Conservation (phyloP, 2,888 invertebrate genomes). For the Tyria jacobaeae region DNA sequence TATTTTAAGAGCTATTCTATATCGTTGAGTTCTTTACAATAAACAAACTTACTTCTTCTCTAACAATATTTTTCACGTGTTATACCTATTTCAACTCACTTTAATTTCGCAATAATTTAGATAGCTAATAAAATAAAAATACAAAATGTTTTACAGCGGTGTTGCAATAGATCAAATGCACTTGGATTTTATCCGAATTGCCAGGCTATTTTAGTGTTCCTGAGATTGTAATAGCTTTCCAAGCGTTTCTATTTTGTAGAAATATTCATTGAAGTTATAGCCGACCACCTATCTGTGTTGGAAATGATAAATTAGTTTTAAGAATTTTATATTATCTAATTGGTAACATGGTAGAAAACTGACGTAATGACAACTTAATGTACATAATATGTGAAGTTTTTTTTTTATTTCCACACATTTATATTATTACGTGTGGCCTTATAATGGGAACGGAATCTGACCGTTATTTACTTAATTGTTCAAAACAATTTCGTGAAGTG, state of each 20-base stretch:
- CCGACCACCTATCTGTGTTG: slow-evolving; percentile 2
- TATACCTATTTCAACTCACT: slow-evolving; percentile 12
- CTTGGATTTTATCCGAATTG: slow-evolving; percentile 59
- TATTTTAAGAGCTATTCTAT: too few species aligned
- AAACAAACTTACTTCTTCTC: too few species aligned
- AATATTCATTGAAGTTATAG: slow-evolving; percentile 32
- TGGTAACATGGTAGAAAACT: neutral
- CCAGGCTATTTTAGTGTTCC: slow-evolving; percentile 45
- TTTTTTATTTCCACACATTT: neutral
- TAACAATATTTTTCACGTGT: too few species aligned
- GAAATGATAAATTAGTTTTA: slow-evolving; percentile 3
- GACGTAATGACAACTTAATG: too few species aligned
- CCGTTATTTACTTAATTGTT: too few species aligned
- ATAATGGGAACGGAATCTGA: too few species aligned
- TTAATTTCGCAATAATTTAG: slow-evolving; percentile 5
- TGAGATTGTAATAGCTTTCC: slow-evolving; percentile 34
- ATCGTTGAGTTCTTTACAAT: too few species aligned
- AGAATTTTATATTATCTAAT: slow-evolving; percentile 2
- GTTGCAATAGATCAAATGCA: slow-evolving; percentile 50
- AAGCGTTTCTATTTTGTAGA: slow-evolving; percentile 26
- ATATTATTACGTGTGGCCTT: too few species aligned
- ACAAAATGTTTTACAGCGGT: slow-evolving; percentile 9
- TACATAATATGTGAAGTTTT: too few species aligned
- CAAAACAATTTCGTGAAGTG: too few species aligned
- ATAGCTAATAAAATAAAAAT: slow-evolving; percentile 7